Evolutionary conservation across 30 jellyfish, hydroid and myxozoan species (phyloP), one percentile per base, ranked within the genome.

Genomic region (Clytia hemisphaerica): DNA sequence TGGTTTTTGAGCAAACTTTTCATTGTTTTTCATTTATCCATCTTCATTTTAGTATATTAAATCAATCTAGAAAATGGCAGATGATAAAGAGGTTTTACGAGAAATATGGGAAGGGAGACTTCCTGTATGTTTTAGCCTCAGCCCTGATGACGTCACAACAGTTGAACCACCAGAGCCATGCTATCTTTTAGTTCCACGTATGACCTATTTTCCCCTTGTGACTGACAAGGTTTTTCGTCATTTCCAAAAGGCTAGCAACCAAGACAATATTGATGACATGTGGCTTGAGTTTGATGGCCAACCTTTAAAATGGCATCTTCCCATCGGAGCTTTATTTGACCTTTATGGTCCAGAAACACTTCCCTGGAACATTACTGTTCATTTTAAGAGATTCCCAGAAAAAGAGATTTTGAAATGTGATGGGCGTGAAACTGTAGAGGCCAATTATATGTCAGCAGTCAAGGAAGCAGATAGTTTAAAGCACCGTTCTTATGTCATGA

Each of bases 121-220:
- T 10, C 99, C 99, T 3, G 92, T 91, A 27, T 82, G 99, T 46
- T 91, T 91, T 45, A 82, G 79, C 42, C 71, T 91, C 40, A 91
- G 99, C 61, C 93, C 93, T 36, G 99, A 91, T 82, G 99, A 91
- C 47, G 67, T 91, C 38, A 84, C 92, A 22, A 91, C 95, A 5
- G 99, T 91, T 24, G 99, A 91, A 65, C 99, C 76, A 45, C 95
- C 99, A 19, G 99, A 91, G 33, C 99, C 99, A 5, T 91, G 80
- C 58, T 91, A 91, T 42, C 92, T 89, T 19, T 95, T 89, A 19
- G 93, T 89, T 16, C 98, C 98, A 69, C 67, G 98, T 28, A 66
- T 89, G 74, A 89, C 92, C 51, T 89, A 89, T 51, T 89, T 89
- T 61, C 98, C 98, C 19, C 79, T 89, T 34, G 98, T 89, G 42